A percentile compares a stretch with the other conserved stretches of the same genome.
phyloP scores from a whole-genome alignment of 2,113 vertebrate species.

The Trichomycterus rosablanca region DNA sequence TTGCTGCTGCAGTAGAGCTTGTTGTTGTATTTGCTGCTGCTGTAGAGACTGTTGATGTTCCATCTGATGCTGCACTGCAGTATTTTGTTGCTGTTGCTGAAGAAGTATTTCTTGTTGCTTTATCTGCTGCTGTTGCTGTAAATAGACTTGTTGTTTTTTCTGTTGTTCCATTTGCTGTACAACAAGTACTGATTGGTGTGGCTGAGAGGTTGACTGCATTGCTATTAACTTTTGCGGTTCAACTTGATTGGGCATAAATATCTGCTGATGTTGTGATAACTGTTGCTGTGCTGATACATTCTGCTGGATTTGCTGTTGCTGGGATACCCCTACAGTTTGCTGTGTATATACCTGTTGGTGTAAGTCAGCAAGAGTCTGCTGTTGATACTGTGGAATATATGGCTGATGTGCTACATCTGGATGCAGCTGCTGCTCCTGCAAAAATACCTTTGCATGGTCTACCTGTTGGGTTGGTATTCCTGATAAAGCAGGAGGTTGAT shows the following conservation, averaged over 20 bases:
- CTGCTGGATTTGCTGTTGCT: constrained; percentile 38
- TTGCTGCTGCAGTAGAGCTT: constrained; percentile 52
- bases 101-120: constrained; percentile 35
- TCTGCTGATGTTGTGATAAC: constrained; percentile 31
- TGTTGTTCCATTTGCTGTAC: constrained; percentile 46
- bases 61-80: constrained; percentile 46
- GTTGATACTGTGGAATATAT: constrained; percentile 48
- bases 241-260: constrained; percentile 26
- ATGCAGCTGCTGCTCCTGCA: constrained; percentile 52
- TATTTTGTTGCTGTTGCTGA: constrained; percentile 36
- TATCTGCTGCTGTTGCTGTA: constrained; percentile 49
- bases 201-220: constrained; percentile 17
- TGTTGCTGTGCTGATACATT: constrained; percentile 34
- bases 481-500: constrained; percentile 22
- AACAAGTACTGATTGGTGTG: constrained; percentile 23
- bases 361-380: constrained; percentile 36
- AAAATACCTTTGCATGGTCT: constrained; percentile 54
- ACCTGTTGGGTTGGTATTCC: constrained; percentile 35
- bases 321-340: constrained; percentile 15
- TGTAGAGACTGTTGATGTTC: constrained; percentile 50
- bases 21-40: constrained; percentile 38
- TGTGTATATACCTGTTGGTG: constrained; percentile 36
- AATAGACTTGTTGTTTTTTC: constrained; percentile 55
- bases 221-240: constrained; percentile 29
- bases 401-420: constrained; percentile 56